These are phyloP conservation scores for Sesamia inferens DNA, from an alignment of 2,888 invertebrate genomes.

Conservation along the genomic window DNA sequence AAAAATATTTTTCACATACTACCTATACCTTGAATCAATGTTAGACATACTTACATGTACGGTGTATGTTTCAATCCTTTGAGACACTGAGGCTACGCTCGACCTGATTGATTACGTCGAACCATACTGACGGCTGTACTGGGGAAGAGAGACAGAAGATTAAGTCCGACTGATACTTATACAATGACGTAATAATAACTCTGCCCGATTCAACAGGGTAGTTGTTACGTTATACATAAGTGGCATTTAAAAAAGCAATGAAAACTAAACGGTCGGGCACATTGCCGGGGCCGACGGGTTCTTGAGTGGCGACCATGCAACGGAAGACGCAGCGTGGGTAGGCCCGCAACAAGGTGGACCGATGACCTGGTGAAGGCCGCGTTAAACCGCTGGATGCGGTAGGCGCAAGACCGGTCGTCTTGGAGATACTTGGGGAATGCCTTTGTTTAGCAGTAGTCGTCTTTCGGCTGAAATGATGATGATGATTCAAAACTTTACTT, in stretches of 20 bases:
- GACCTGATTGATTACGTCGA: constrained; percentile 63
- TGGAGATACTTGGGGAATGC: too few relatives aligned
- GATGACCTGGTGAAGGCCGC: too few relatives aligned
- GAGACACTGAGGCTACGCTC: constrained; percentile 53
- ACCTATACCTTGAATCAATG: neutral
- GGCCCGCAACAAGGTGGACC: too few relatives aligned
- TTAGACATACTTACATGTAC: neutral
- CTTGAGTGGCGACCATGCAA: too few relatives aligned
- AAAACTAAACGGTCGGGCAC: too few relatives aligned
- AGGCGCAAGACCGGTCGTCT: too few relatives aligned
- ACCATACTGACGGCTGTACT: constrained; percentile 12
- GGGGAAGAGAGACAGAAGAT: constrained; percentile 42
- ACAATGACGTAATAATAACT: neutral
- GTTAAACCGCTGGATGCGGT: too few relatives aligned
- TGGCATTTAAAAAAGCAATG: neutral
- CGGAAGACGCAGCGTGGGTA: too few relatives aligned
- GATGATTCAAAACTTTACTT: neutral
- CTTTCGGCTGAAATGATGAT: too few relatives aligned
- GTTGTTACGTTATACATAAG: neutral
- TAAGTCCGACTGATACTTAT: constrained; percentile 1
- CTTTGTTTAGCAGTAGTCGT: too few relatives aligned
- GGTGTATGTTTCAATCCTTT: constrained; percentile 63
- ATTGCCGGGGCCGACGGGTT: too few relatives aligned
- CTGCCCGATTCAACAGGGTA: neutral
- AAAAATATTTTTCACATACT: neutral